Base-by-base conservation (phyloP, 2,797 vertebrate genomes). In the Oryzias sinensis region DNA sequence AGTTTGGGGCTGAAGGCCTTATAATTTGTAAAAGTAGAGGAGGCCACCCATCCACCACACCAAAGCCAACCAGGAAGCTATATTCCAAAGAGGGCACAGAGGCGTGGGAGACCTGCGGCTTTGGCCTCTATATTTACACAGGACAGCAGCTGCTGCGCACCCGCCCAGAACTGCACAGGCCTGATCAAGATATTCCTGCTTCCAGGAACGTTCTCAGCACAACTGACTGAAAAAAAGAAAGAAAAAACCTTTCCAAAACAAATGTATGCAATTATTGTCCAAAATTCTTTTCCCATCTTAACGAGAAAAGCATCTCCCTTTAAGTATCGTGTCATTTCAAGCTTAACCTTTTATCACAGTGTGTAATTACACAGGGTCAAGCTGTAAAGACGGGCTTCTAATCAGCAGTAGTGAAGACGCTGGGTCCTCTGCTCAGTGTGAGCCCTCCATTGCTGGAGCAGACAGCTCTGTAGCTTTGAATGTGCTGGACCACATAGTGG, bases 41-140 rank as follows among this genome's bases (percentile, higher is more conserved):
- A 88, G 81, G 87, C 89, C 87, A 87, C 83, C 87, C 82, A 76
- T 80, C 80, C 72, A 88, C 91, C 92, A 90, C 90, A 91, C 85
- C 82, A 92, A 90, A 91, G 86, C 56, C 57, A 68, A 68, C 33
- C 71, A 89, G 82, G 82, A 88, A 86, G 79, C 79, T 77, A 42
- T 81, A 75, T 76, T 84, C 79, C 77, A 75, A 65, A 77, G 68
- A 24, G 74, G 80, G 79, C 59, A 67, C 72, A 70, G 85, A 87
- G 85, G 84, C 82, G 85, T 90, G 85, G 87, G 88, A 90, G 83
- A 86, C 65, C 78, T 82, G 81, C 16, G 87, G 83, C 76, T 74
- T 48, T 33, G 70, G 67, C 69, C 81, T 86, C 89, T 92, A 91
- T 92, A 91, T 89, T 93, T 93, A 92, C 77, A 65, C 74, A 76